Conservation (phyloP, 2,888 invertebrate species). For the Lepidocyrtinus sp. region DNA sequence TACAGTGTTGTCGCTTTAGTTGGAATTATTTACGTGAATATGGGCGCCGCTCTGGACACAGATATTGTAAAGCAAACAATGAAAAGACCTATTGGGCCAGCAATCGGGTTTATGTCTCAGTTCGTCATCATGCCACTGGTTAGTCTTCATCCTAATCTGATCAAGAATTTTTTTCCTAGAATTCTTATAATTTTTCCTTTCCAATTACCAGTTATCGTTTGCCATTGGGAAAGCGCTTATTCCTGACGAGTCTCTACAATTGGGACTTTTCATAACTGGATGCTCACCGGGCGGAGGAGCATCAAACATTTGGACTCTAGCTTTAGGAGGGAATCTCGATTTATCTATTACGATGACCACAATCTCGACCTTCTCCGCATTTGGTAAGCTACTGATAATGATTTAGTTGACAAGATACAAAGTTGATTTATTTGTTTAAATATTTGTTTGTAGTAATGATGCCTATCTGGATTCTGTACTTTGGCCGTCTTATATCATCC, state of each 20-base stretch:
- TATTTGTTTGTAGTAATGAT: slow-evolving; percentile 79
- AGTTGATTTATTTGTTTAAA: slow-evolving; percentile 44
- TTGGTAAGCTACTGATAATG: slow-evolving; percentile 76
- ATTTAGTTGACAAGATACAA: too few relatives aligned
- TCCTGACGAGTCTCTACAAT: slow-evolving; percentile 77
- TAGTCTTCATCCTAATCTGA: too few relatives aligned
- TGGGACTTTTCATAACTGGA: slow-evolving; percentile 92
- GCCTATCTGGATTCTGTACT: slow-evolving; percentile 87
- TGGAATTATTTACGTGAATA: slow-evolving; percentile 89
- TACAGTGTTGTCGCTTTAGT: slow-evolving; percentile 83
- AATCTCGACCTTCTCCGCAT: slow-evolving; percentile 88
- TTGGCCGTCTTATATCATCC: slow-evolving; percentile 24
- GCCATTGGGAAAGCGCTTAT: slow-evolving; percentile 55
- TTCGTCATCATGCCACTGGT: slow-evolving; percentile 90
- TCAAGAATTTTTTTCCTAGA: too few relatives aligned
- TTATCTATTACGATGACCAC: slow-evolving; percentile 97
- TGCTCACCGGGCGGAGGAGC: slow-evolving; percentile 95
- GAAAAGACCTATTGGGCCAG: slow-evolving; percentile 77
- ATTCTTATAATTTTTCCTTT: too few relatives aligned
- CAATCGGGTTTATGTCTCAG: slow-evolving; percentile 85
- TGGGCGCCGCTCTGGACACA: slow-evolving; percentile 86
- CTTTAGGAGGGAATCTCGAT: slow-evolving; percentile 93
- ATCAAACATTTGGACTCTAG: slow-evolving; percentile 95
- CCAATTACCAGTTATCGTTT: too few relatives aligned
- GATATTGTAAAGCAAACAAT: not conserved